A percentile compares a stretch with the other conserved stretches of the same genome.
Evolutionary conservation across 2,797 vertebrate species (phyloP).

Genomic region (Ceyx erithaca): DNA sequence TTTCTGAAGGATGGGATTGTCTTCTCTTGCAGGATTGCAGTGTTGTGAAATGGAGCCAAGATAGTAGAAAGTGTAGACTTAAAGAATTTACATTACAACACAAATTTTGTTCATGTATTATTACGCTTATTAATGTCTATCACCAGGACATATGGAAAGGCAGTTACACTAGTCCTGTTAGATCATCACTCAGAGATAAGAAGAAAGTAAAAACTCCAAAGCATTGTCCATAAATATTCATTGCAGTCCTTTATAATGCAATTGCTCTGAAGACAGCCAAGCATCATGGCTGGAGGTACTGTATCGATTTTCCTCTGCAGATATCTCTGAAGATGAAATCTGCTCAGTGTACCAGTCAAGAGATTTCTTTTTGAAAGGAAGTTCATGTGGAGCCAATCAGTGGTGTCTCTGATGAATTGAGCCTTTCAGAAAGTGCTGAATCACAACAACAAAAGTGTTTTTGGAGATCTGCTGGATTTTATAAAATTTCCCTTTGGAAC

Average conservation of each 20-base stretch:
- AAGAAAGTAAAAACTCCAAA: constrained; percentile 52
- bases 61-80: background rate
- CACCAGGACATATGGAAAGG: constrained; percentile 44
- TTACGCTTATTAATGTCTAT: background rate
- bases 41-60: background rate
- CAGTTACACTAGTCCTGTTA: constrained; percentile 17
- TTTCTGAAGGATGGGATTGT: background rate
- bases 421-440: constrained; percentile 32
- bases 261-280: constrained; percentile 13
- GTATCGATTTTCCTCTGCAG: constrained; percentile 38
- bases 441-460: background rate
- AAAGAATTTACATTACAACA: background rate
- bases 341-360: background rate
- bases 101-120: background rate
- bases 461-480: background rate
- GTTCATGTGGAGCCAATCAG: constrained; percentile 31
- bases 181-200: constrained; percentile 45
- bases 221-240: constrained; percentile 52
- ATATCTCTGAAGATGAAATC: constrained; percentile 32
- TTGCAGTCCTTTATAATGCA: background rate
- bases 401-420: background rate
- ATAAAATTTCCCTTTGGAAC: background rate
- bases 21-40: background rate
- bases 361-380: constrained; percentile 34
- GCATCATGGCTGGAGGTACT: constrained; percentile 35